These are phyloP conservation scores for Malacosoma neustria DNA, from an alignment of 2,888 invertebrate species.

Conservation along the genomic window DNA sequence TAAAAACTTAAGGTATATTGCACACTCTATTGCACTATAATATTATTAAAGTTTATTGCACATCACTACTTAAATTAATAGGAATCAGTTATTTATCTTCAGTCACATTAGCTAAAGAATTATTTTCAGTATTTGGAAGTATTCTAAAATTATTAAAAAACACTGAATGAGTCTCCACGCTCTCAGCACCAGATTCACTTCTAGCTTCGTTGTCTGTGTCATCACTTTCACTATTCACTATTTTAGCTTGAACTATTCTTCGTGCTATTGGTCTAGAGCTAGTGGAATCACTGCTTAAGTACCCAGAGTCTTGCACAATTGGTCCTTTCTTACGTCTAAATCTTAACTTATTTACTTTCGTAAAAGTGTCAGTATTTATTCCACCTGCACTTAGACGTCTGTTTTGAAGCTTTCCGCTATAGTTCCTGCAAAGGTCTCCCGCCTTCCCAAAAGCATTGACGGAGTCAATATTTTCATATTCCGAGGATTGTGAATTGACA, in stretches of 20 bases:
- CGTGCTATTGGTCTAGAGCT: slow-evolving; percentile 65
- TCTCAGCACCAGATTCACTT: slow-evolving; percentile 91
- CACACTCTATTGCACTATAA: slow-evolving; percentile 50
- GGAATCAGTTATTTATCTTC: background rate
- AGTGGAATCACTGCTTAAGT: slow-evolving; percentile 87
- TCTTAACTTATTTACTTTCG: slow-evolving; percentile 37
- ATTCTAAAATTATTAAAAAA: slow-evolving; percentile 85
- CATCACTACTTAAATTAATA: slow-evolving; percentile 11
- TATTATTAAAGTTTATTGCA: slow-evolving; percentile 28
- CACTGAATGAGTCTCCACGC: slow-evolving; percentile 90
- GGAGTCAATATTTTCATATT: slow-evolving; percentile 53
- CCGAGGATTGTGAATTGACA: slow-evolving; percentile 65
- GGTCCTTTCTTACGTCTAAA: slow-evolving; percentile 49
- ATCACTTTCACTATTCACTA: slow-evolving; percentile 81
- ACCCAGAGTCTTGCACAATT: slow-evolving; percentile 84
- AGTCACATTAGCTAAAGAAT: slow-evolving; percentile 8
- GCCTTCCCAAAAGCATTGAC: slow-evolving; percentile 19
- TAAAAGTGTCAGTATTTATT: slow-evolving; percentile 56
- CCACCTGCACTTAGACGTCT: slow-evolving; percentile 19
- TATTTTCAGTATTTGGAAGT: slow-evolving; percentile 26
- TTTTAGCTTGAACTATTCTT: slow-evolving; percentile 63
- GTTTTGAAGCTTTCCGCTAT: slow-evolving; percentile 28
- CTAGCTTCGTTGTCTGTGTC: slow-evolving; percentile 87
- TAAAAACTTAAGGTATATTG: slow-evolving; percentile 22
- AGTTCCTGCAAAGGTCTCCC: slow-evolving; percentile 31